Conservation (phyloP, 2,797 vertebrate genomes). For the Poliocrania exsul region DNA sequence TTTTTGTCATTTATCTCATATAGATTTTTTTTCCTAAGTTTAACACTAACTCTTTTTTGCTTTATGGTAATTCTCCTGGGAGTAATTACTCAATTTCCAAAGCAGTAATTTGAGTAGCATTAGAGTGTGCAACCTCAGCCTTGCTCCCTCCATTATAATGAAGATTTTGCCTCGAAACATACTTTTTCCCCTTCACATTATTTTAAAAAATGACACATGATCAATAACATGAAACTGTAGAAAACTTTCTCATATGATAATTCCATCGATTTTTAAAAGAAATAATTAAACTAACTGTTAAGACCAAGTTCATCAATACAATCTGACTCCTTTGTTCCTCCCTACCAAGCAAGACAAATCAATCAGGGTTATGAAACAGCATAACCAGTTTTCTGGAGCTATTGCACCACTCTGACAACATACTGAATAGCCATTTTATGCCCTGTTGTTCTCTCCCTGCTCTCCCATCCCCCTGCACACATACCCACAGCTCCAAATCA, state of each 20-base stretch:
- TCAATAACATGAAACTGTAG: constrained; percentile 29
- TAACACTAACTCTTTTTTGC: background rate
- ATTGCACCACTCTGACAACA: background rate
- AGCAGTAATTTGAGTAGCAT: background rate
- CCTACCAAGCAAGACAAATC: background rate
- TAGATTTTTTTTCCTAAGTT: background rate
- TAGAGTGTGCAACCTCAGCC: background rate
- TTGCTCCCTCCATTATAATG: background rate
- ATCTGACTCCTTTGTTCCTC: background rate
- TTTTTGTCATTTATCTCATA: background rate
- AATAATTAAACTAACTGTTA: constrained; percentile 44
- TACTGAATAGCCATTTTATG: background rate
- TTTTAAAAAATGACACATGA: constrained; percentile 22
- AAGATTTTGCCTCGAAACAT: constrained; percentile 8
- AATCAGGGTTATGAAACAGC: background rate
- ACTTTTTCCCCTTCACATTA: background rate
- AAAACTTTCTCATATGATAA: constrained; percentile 28
- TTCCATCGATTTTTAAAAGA: constrained; percentile 47
- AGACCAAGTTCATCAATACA: constrained; percentile 13
- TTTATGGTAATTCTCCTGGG: background rate
- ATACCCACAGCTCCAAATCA: background rate
- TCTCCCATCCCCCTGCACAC: background rate
- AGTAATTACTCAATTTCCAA: constrained; percentile 11
- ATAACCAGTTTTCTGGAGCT: background rate
- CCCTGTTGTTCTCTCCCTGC: background rate